A percentile compares a stretch with the other conserved stretches of the same genome.
Evolutionary conservation across 2,797 vertebrate genomes (phyloP).

Genomic region (Periparus ater): DNA sequence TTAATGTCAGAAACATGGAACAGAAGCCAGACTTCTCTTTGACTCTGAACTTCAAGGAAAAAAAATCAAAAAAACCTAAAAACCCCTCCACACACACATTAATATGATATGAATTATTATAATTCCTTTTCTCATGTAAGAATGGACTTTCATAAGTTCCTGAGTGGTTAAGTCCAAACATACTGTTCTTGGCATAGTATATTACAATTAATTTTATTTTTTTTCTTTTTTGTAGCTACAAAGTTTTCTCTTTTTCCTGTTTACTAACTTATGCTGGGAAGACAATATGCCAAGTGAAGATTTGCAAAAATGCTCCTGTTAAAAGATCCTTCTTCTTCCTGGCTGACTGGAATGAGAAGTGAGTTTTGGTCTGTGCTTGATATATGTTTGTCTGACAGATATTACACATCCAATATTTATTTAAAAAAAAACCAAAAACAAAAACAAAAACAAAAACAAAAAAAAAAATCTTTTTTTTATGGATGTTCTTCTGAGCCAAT

Average conservation of each 20-base stretch:
- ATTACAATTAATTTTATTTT: not conserved
- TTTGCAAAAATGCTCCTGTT: slow-evolving; percentile 24
- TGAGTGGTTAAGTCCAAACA: not conserved
- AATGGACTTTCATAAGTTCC: not conserved
- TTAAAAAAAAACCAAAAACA: not conserved
- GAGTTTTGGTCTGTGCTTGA: slow-evolving; percentile 54
- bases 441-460: not conserved
- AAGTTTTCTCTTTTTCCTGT: slow-evolving; percentile 72
- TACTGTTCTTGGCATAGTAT: not conserved
- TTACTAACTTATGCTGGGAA: slow-evolving; percentile 73
- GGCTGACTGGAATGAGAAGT: slow-evolving; percentile 73
- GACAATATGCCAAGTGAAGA: slow-evolving; percentile 73
- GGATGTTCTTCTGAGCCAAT: not conserved
- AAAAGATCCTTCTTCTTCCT: slow-evolving; percentile 66
- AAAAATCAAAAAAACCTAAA: not conserved
- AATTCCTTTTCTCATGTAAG: not conserved
- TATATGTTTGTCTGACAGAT: not conserved
- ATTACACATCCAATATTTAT: not conserved
- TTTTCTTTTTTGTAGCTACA: slow-evolving; percentile 40
- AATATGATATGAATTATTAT: not conserved
- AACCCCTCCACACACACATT: accelerated
- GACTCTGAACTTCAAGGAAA: not conserved
- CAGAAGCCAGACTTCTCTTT: not conserved
- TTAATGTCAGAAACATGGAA: not conserved
- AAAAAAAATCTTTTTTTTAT: not conserved